Evolutionary conservation across 2,888 invertebrate genomes (phyloP), one percentile per base, ranked within the genome.

Genomic region (Atherix ibis): DNA sequence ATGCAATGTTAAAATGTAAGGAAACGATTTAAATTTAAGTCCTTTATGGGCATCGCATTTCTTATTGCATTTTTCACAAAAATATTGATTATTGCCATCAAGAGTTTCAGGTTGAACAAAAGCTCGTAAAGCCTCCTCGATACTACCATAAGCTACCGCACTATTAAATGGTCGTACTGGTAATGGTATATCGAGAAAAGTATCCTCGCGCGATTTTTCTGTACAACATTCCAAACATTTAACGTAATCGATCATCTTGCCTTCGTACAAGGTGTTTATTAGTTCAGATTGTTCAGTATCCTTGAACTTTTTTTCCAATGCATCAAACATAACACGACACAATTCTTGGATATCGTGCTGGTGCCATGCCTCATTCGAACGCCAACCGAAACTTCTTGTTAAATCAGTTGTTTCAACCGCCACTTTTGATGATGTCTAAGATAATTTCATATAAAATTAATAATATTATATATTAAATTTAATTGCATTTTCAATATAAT

Each of bases 331-430:
- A 6, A 88, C 82, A 28, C 87, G 68, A 52, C 83, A 87, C 35
- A 89, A 62, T 55, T 89, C 88, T 54, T 89, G 88, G 32, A 89
- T 84, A 53, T 89, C 89, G 52, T 89, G 89, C 51, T 89, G 89
- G 48, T 88, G 84, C 82, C 87, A 88, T 1, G 84, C 84, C 57
- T 87, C 83, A 38, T 78, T 76, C 26, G 80, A 78, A 51, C 83
- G 81, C 89, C 89, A 91, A 17, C 87, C 88, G 58, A 89, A 91
- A 53, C 85, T 85, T 42, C 71, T 72, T 0, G 88, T 89, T 37
- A 89, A 60, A 47, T 85, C 81, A 10, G 82, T 87, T 3, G 89
- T 91, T 57, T 87, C 85, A 9, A 87, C 76, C 1, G 87, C 79
- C 16, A 71, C 64, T 49, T 77, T 77, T 18, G 70, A 66, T 18